A percentile compares a stretch with the other conserved stretches of the same genome.
phyloP scores from a whole-genome alignment of 2,888 invertebrate species.

The Acrobasis repandana region DNA sequence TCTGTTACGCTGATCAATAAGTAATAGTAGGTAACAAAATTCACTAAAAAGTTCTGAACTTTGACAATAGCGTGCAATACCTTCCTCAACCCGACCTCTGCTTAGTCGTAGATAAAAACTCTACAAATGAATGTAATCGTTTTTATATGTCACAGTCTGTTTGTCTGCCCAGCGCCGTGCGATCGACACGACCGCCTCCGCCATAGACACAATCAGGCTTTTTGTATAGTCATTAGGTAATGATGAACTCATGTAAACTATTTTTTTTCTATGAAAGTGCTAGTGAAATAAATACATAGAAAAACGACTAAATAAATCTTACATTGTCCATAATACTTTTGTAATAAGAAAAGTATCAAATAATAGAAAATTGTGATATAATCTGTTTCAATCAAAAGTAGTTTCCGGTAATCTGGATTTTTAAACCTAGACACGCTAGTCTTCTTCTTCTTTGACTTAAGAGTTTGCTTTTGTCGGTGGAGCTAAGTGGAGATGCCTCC shows the following conservation, averaged over 20 bases:
- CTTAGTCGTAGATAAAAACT: background rate
- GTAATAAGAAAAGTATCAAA: too few relatives aligned
- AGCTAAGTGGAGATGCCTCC: too few relatives aligned
- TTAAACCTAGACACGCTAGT: too few relatives aligned
- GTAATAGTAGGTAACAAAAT: background rate
- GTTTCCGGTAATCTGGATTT: too few relatives aligned
- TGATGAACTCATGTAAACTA: background rate
- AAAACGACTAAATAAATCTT: too few relatives aligned
- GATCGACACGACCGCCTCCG: background rate
- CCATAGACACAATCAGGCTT: background rate
- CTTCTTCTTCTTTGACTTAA: too few relatives aligned
- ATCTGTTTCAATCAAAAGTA: too few relatives aligned
- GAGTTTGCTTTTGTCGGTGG: too few relatives aligned
- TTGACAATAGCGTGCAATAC: background rate
- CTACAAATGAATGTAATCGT: background rate
- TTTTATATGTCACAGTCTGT: constrained; percentile 16
- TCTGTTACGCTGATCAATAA: too few relatives aligned
- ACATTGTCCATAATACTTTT: too few relatives aligned
- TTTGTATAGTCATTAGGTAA: background rate
- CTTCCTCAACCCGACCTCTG: constrained; percentile 6
- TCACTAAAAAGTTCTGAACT: background rate
- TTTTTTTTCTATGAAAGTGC: background rate
- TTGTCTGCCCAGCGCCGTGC: background rate
- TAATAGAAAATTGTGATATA: too few relatives aligned
- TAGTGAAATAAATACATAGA: too few relatives aligned